A percentile compares a stretch with the other conserved stretches of the same genome.
Conservation (phyloP, 2,888 invertebrate species). For the Marasmarcha lunaedactyla region DNA sequence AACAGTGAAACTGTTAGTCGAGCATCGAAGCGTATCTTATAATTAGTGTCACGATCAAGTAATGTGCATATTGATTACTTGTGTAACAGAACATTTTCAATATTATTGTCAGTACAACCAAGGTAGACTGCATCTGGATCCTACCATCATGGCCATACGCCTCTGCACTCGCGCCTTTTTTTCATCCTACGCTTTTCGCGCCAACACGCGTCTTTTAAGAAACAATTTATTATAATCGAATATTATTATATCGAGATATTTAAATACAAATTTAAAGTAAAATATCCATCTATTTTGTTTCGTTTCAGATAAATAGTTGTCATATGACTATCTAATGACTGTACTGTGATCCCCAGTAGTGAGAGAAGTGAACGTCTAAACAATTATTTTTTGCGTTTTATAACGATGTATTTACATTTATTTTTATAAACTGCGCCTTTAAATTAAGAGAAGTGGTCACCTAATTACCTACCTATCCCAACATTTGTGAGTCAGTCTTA, state of each 20-base stretch:
- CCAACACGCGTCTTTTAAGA: neutral
- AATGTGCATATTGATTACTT: neutral
- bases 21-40: neutral
- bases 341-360: too few species aligned
- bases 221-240: neutral
- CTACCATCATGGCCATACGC: neutral
- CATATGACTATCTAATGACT: too few species aligned
- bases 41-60: neutral
- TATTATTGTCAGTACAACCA: neutral
- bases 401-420: too few species aligned
- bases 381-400: too few species aligned
- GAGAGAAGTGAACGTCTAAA: too few species aligned
- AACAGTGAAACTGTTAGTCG: neutral
- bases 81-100: neutral
- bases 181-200: constrained; percentile 1
- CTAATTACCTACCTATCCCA: too few species aligned
- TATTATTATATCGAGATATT: neutral
- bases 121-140: neutral
- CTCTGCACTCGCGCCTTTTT: neutral
- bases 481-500: too few species aligned
- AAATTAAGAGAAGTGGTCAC: too few species aligned
- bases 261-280: too few species aligned
- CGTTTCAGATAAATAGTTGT: too few species aligned
- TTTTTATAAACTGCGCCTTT: too few species aligned
- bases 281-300: too few species aligned